Evolutionary conservation across 2,113 vertebrate genomes (phyloP), one percentile per base, ranked within the genome.

Genomic region (Neogale vison): DNA sequence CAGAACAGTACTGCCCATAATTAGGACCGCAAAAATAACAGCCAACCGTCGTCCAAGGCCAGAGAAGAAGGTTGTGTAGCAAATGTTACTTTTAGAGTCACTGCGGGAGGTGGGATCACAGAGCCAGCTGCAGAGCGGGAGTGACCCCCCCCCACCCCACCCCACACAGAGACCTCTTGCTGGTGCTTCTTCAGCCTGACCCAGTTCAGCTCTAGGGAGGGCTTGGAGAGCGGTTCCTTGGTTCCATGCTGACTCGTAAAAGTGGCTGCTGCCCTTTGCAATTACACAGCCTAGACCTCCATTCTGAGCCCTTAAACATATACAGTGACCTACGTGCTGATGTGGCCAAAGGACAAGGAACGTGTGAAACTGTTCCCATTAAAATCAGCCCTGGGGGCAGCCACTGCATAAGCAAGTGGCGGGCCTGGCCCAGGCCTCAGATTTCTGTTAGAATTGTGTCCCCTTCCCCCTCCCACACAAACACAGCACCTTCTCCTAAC

Each of bases 221-320:
- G 36, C 71, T 34, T 45, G 71, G 81, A 29, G 47, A 83, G 71
- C 96, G 74, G 4, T 45, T 59, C 65, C 65, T 31, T 0, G 50
- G 36, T n/a, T 79, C 36, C 21, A 39, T 34, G 87, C 97, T 94
- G 85, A 96, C 96, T 95, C 26, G 23, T n/a, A 10, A 52, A 90
- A 94, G 85, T 34, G n/a, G 45, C 82, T 63, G 74, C 92, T 92
- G 86, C 92, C 95, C 74, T 95, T 82, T 86, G 79, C 96, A 95
- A 52, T 86, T 77, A 97, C 89, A 83, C 50, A 42, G 59, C 72
- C 79, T 26, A 24, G 96, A 81, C 76, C 71, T 96, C 94, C 63
- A 26, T 65, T 71, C 89, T 86, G 36, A 47, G 74, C 74, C 79
- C 94, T 93, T 88, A 92, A 93, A 84, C 50, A 92, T 11, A 83